Percentiles rank a stretch among this genome's conserved stretches.
phyloP scores from a whole-genome alignment of 2,113 vertebrate species.

The Isurus oxyrinchus region DNA sequence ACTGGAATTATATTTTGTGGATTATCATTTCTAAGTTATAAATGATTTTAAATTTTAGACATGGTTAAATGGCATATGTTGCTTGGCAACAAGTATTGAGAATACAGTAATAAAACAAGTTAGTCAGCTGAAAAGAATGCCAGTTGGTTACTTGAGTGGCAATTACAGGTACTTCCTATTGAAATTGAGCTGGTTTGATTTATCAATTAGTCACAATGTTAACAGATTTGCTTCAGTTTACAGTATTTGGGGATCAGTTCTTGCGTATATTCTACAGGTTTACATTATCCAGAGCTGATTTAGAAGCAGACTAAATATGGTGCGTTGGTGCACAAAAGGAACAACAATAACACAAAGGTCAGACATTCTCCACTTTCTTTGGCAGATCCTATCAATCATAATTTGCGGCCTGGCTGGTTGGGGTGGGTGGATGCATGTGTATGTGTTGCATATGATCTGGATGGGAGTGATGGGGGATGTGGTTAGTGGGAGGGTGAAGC shows the following conservation, averaged over 20 bases:
- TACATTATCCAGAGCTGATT: conserved; percentile 34
- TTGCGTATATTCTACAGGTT: conserved; percentile 36
- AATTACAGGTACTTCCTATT: conserved; percentile 22
- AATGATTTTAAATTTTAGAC: conserved; percentile 25
- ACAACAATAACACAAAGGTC: conserved; percentile 7
- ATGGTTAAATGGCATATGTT: conserved; percentile 23
- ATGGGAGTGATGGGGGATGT: background rate
- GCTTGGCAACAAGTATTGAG: background rate
- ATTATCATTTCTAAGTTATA: conserved; percentile 13
- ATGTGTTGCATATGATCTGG: conserved; percentile 14
- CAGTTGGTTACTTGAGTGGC: conserved; percentile 10
- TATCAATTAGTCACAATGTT: conserved; percentile 31
- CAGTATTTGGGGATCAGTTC: conserved; percentile 32
- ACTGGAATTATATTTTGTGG: conserved; percentile 18
- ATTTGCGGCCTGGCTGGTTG: conserved; percentile 20
- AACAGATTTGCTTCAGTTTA: conserved; percentile 37
- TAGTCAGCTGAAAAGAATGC: conserved; percentile 18
- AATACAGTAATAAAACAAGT: conserved; percentile 16
- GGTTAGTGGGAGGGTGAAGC: background rate
- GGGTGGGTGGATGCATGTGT: conserved; percentile 23
- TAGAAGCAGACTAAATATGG: conserved; percentile 32
- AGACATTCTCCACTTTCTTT: conserved; percentile 32
- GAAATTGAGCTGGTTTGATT: conserved; percentile 31
- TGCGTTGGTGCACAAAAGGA: conserved; percentile 29
- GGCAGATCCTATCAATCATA: conserved; percentile 19